Conservation (phyloP, 2,113 vertebrate species). For the Motacilla alba region DNA sequence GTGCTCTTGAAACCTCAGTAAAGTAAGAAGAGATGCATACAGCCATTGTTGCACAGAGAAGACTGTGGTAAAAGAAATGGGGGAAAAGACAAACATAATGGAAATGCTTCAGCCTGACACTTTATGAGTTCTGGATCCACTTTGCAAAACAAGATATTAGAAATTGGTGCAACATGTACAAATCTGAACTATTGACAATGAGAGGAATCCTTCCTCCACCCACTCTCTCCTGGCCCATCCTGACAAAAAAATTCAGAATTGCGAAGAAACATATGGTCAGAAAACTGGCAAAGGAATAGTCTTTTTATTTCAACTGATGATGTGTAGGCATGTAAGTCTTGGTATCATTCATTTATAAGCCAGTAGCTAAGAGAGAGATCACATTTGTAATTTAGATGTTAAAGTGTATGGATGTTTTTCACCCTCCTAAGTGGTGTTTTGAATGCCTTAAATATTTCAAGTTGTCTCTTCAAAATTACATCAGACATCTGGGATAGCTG, state of each 20-base stretch:
- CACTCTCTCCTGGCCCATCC: not conserved
- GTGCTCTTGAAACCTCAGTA: not conserved
- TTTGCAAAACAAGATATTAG: not conserved
- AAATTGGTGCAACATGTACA: not conserved
- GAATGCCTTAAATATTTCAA: slow-evolving; percentile 58
- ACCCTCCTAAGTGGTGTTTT: slow-evolving; percentile 15
- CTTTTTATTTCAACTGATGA: not conserved
- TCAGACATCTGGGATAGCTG: slow-evolving; percentile 63
- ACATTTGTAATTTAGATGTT: not conserved
- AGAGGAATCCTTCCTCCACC: not conserved
- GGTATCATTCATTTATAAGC: not conserved
- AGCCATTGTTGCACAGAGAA: not conserved
- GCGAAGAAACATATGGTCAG: not conserved
- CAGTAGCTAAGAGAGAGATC: not conserved
- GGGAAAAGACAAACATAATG: accelerated
- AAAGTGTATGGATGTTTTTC: not conserved
- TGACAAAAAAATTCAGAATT: not conserved
- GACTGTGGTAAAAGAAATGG: not conserved
- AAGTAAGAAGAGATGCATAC: not conserved
- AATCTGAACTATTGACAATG: not conserved
- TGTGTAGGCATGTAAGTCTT: not conserved
- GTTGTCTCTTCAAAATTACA: slow-evolving; percentile 65
- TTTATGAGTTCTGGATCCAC: not conserved
- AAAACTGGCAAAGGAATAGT: not conserved
- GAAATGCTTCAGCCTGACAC: not conserved